These are phyloP conservation scores for Gymnocypris eckloni DNA, from an alignment of 2,797 vertebrate species.

Conservation along the genomic window DNA sequence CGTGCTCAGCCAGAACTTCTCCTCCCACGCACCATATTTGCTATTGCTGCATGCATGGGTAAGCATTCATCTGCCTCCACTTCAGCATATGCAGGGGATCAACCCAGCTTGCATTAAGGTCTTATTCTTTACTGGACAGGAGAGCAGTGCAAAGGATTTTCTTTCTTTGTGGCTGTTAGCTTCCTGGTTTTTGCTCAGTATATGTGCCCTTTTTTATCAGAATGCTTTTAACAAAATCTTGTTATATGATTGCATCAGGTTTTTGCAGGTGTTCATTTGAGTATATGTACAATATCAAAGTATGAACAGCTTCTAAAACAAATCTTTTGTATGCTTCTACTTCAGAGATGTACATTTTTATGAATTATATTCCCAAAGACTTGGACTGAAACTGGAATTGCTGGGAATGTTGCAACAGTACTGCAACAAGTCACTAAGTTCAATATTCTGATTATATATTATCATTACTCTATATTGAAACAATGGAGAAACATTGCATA, in stretches of 20 bases:
- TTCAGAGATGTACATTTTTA: neutral
- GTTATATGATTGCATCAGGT: neutral
- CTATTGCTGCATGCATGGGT: constrained; percentile 28
- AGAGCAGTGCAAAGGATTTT: constrained; percentile 10
- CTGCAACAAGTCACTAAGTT: neutral
- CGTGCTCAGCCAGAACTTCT: constrained; percentile 40
- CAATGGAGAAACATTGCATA: neutral
- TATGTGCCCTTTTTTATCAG: neutral
- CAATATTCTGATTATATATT: neutral
- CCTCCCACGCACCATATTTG: constrained; percentile 43
- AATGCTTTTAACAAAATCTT: neutral
- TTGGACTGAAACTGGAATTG: neutral
- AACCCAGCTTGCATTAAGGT: constrained; percentile 24
- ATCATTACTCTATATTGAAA: neutral
- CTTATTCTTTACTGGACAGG: constrained; percentile 32
- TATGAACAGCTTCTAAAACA: neutral
- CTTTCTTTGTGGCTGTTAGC: neutral
- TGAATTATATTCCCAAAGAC: neutral
- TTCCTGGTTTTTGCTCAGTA: constrained; percentile 1
- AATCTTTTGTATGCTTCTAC: neutral
- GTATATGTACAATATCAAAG: neutral
- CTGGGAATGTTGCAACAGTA: neutral
- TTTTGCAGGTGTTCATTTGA: neutral
- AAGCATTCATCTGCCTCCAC: constrained; percentile 28
- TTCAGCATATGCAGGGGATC: constrained; percentile 43